Evolutionary conservation across 2,113 vertebrate genomes (phyloP).

Genomic region (Galeopterus variegatus): DNA sequence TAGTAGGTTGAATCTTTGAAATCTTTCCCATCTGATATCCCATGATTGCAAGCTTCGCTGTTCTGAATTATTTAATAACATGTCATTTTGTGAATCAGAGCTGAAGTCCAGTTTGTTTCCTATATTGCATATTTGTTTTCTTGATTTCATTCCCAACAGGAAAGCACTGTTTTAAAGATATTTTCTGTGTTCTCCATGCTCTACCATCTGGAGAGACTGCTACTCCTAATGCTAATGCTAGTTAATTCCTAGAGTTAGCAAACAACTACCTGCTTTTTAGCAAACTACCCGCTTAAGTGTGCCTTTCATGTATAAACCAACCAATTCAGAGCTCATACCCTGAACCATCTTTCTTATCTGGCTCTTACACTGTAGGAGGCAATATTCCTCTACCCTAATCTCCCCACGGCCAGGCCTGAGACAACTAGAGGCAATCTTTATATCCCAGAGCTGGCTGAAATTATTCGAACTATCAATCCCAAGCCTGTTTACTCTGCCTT

Average conservation of each 20-base stretch:
- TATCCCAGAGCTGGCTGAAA: not conserved
- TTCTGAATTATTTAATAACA: not conserved
- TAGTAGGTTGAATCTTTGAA: not conserved
- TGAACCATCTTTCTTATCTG: not conserved
- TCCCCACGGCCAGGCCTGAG: not conserved
- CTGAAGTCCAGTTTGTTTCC: not conserved
- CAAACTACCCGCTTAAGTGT: not conserved
- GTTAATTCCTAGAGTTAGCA: not conserved
- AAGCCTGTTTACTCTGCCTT: not conserved
- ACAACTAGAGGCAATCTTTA: not conserved
- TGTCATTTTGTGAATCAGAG: not conserved
- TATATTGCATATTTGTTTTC: not conserved
- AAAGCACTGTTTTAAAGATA: not conserved
- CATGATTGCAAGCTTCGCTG: not conserved
- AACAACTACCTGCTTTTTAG: too few species aligned
- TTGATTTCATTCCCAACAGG: not conserved
- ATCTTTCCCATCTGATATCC: not conserved
- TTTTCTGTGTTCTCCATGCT: not conserved
- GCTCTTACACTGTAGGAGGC: not conserved
- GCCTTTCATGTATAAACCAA: not conserved
- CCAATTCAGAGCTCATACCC: too few species aligned
- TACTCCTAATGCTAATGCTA: not conserved
- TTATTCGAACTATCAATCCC: not conserved
- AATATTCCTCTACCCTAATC: not conserved
- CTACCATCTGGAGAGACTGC: not conserved